Percentiles rank a stretch among this genome's conserved stretches.
Evolutionary conservation across 2,113 vertebrate species (phyloP).

Genomic region (Cinclus cinclus): DNA sequence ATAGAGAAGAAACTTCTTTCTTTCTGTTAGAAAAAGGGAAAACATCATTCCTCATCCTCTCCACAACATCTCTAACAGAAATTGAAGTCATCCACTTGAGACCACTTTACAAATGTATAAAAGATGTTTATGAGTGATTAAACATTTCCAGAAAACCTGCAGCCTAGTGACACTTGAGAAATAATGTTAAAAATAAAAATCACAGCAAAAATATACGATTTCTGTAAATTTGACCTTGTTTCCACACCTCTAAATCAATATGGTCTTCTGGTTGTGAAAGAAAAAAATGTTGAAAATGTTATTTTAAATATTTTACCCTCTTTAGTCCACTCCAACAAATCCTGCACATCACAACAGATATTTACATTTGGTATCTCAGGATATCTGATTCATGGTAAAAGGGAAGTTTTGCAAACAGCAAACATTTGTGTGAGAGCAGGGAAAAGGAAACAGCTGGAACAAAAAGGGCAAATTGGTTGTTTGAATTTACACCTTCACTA

Average conservation of each 20-base stretch:
- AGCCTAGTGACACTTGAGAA: not conserved
- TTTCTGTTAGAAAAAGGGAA: conserved; percentile 74
- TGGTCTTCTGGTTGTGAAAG: not conserved
- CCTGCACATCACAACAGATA: rapidly evolving
- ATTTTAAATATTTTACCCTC: not conserved
- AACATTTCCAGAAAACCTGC: not conserved
- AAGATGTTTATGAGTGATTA: not conserved
- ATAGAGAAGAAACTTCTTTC: conserved; percentile 94
- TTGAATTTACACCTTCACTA: not conserved
- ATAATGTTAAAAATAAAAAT: not conserved
- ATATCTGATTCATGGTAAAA: not conserved
- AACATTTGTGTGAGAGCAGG: not conserved
- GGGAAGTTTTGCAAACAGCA: not conserved
- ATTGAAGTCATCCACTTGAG: not conserved
- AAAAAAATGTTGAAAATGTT: not conserved
- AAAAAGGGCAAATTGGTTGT: not conserved
- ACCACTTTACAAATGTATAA: not conserved
- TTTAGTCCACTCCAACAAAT: not conserved
- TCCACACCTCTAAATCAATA: not conserved
- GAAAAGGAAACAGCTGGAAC: not conserved
- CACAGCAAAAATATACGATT: not conserved
- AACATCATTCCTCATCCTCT: not conserved
- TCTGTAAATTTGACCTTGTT: not conserved
- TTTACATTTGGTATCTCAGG: not conserved
- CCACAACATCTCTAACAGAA: not conserved